Base-by-base conservation (phyloP, 92 coral and sea anemone genomes). In the Diadumene lineata region DNA sequence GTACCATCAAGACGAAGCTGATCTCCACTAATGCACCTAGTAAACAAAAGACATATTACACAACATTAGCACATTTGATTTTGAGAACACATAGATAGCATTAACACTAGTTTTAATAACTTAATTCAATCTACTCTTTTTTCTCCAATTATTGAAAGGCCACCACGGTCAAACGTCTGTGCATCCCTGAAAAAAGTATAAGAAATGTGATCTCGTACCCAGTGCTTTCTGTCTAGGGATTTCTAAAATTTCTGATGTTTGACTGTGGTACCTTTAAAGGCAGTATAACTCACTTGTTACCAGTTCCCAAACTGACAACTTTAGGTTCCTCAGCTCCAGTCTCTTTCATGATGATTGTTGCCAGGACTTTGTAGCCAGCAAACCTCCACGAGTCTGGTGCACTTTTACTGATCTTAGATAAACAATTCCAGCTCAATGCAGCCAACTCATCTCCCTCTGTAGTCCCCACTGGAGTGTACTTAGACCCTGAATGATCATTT, bases 291-390 rank as follows among this genome's bases (percentile, higher is more conserved):
- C 55, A 92, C 98, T 90, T 93, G 83, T 93, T 93, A 1, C 98
- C 98, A 63, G 98, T 93, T 56, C 96, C 98, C 34, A 93, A 74
- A 76, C 98, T 90, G 66, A 93, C 96, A 21, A 93, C 88, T 26
- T 32, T 23, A 0, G 86, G 80, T 8, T 77, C 78, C 9, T 84
- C 88, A 53, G 81, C 84, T 24, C 79, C 83, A 33, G 82, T 84
- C 28, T 73, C 81, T 80, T 93, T 85, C 88, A 89, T 62, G 68
- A 93, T 82, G 64, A 87, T 60, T 0, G 96, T 83, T 1, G 98
- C 92, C 22, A 92, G 15, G 16, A 92, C 82, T 64, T 92, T 92
- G 74, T 89, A 92, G 10, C 94, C 94, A 32, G 94, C 92, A 68
- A 92, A 83, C 29, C 90, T 79, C 92, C 92, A 89, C 0, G 81